Percentiles rank a stretch among this genome's conserved stretches.
Conservation (phyloP, 2,113 vertebrate species). For the Elephantulus edwardii region DNA sequence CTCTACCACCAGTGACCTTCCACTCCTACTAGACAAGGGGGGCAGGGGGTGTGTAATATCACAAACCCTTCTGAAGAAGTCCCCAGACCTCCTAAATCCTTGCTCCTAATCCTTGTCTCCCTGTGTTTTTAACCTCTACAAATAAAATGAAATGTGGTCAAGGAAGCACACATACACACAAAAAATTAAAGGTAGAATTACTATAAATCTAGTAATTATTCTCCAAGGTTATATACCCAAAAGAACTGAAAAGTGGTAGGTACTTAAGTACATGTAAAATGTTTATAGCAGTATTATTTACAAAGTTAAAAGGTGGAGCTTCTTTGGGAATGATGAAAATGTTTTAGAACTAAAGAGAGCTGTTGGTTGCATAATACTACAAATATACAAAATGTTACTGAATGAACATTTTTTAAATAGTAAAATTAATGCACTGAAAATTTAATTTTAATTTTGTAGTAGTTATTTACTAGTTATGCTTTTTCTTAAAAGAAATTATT, state of each 20-base stretch:
- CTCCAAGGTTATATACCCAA: not conserved
- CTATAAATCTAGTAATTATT: not conserved
- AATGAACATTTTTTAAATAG: not conserved
- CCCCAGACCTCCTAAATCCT: no score
- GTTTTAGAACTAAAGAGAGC: conserved; percentile 10
- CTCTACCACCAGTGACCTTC: no score
- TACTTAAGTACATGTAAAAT: conserved; percentile 16
- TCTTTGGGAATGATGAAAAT: conserved; percentile 11
- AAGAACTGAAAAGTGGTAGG: conserved; percentile 35
- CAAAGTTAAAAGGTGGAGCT: no score
- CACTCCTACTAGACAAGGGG: no score
- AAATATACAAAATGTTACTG: not conserved
- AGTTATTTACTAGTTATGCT: no score
- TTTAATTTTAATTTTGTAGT: conserved; percentile 12
- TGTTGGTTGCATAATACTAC: not conserved
- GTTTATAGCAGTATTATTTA: conserved; percentile 15
- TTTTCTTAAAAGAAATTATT: conserved; percentile 42
- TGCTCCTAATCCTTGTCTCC: no score
- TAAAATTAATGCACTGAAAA: not conserved
- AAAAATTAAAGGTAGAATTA: conserved; percentile 38
- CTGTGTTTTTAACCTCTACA: no score
- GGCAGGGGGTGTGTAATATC: no score
- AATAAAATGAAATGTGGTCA: no score
- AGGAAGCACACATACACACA: no score
- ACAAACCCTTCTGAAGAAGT: no score